Evolutionary conservation across 2,888 invertebrate genomes (phyloP).

Genomic region (Bombylius major): DNA sequence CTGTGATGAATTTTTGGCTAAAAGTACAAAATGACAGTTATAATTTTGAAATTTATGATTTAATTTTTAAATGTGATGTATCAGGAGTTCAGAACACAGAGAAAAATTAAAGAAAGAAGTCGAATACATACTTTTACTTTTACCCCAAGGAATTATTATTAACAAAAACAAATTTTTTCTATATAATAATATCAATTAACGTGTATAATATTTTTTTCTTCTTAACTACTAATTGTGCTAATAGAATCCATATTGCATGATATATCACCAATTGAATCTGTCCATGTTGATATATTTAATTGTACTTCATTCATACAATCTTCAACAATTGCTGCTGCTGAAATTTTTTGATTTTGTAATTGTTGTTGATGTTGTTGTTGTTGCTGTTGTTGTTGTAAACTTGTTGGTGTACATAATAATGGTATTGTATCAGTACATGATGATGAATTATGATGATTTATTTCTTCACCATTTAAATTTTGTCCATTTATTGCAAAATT

Average conservation of each 20-base stretch:
- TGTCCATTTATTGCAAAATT: neutral
- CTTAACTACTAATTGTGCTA: constrained; percentile 18
- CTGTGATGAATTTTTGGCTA: too few relatives aligned
- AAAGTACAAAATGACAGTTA: too few relatives aligned
- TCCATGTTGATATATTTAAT: constrained; percentile 2
- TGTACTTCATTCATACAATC: constrained; percentile 10
- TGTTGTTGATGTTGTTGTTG: neutral
- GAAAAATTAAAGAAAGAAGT: too few relatives aligned
- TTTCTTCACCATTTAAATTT: constrained; percentile 5
- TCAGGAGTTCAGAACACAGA: too few relatives aligned
- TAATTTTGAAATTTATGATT: too few relatives aligned
- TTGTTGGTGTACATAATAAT: constrained; percentile 13
- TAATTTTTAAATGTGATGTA: too few relatives aligned
- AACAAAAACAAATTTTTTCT: neutral
- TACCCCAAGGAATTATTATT: too few relatives aligned
- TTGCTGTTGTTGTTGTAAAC: neutral
- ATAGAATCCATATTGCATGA: constrained; percentile 17
- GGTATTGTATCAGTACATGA: constrained; percentile 17
- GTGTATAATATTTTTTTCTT: neutral
- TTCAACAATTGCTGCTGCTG: constrained; percentile 8
- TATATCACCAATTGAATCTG: constrained; percentile 10
- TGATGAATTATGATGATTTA: constrained; percentile 5
- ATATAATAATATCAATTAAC: neutral
- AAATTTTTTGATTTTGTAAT: constrained; percentile 1
- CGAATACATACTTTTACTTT: too few relatives aligned